These are phyloP conservation scores for Holacanthus passer DNA, from an alignment of 2,113 vertebrate genomes.

Conservation along the genomic window DNA sequence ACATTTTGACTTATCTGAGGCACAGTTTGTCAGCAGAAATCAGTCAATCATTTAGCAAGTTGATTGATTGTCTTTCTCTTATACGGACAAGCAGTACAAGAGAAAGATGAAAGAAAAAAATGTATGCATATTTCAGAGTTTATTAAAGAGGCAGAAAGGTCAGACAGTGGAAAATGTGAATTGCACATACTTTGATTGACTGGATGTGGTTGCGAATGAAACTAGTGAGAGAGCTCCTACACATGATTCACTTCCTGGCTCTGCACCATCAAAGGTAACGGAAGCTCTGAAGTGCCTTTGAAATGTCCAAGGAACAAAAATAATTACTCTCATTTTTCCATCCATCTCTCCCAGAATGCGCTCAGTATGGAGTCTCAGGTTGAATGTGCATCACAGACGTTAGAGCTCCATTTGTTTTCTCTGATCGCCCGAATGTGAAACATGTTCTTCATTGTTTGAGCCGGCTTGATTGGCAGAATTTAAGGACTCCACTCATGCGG, in stretches of 20 bases:
- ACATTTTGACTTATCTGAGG: conserved; percentile 2
- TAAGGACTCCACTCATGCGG: conserved; percentile 64
- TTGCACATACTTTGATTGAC: conserved; percentile 5
- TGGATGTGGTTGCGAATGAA: conserved; percentile 49
- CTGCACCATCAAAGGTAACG: conserved; percentile 61
- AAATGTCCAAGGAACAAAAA: conserved; percentile 48
- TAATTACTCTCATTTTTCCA: conserved; percentile 21
- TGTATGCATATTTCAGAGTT: background rate
- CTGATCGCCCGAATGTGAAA: conserved; percentile 40
- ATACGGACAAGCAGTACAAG: background rate
- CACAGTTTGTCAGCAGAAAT: background rate
- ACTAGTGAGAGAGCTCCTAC: conserved; percentile 33
- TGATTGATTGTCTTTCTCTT: conserved; percentile 1
- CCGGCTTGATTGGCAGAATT: conserved; percentile 62
- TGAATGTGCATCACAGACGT: conserved; percentile 43
- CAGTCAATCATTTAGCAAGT: background rate
- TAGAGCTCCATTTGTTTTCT: conserved; percentile 41
- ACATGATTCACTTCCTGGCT: conserved; percentile 65
- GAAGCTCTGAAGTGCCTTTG: conserved; percentile 60
- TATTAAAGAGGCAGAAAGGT: background rate
- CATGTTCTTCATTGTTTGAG: conserved; percentile 46
- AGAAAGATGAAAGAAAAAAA: background rate
- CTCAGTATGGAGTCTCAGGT: conserved; percentile 9
- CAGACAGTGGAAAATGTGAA: background rate
- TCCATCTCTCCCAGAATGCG: conserved; percentile 20